Base-by-base conservation (phyloP, 2,797 vertebrate genomes). In the Ctenosaura bakeri region DNA sequence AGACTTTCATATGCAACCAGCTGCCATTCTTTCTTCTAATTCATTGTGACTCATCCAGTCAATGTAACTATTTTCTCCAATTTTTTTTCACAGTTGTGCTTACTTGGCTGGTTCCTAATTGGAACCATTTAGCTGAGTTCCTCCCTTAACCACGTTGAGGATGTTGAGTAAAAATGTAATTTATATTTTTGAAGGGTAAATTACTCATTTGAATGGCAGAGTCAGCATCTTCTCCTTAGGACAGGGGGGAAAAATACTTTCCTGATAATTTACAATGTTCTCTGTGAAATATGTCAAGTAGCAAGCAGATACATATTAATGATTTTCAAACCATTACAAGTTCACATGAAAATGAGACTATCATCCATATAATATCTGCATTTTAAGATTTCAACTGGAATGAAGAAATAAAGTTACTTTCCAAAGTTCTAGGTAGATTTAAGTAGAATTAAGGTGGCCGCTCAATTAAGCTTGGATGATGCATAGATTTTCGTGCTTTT, bases 61-160 rank as follows among this genome's bases (percentile, higher is more conserved):
- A 78, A 42, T 83, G 35, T 83, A 93, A 94, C 89, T n/a, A 35
- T 88, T 91, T 62, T 85, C 54, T 87, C 24, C 50, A 62, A 80
- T 50, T 56, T 77, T 59, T 78, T 85, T 89, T 7, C n/a, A 86
- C 13, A 52, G 14, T 52, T 38, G 12, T 90, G 18, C 16, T n/a
- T 95, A 89, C 32, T 66, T 29, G 86, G 1, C 7, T 82, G 64
- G 8, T 88, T 88, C 42, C 86, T 85, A 91, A 90, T 56, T 91
- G 56, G 85, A 42, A 66, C 59, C 79, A 59, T 82, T 50, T 50
- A 88, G 83, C 69, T 64, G 74, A 6, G 46, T 91, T 74, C 71
- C 71, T 94, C 95, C 92, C 81, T 92, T 92, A 85, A 92, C 46
- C n/a, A 86, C 64, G 59, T 59, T 83, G 73, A 90, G 59, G 78